Base-by-base conservation (phyloP, 2,113 vertebrate species). In the Tragelaphus imberbis region DNA sequence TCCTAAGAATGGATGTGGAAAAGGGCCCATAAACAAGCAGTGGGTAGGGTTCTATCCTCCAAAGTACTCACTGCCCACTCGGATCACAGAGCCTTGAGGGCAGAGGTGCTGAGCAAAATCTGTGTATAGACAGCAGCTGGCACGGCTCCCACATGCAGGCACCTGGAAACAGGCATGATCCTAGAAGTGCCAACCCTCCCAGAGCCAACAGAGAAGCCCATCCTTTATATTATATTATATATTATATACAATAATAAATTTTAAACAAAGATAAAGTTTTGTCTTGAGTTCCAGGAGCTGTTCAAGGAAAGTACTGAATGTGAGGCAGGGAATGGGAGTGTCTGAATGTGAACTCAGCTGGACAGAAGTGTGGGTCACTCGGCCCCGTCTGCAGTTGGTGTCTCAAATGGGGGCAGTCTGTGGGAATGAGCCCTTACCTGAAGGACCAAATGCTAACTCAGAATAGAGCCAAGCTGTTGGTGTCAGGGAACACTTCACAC, bases 181-280 rank as follows among this genome's bases (percentile, higher is more conserved):
- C 55, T 7, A 17, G 61, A 84, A n/a, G 63, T 0, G 0, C 15
- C 51, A 51, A 2, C 0, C 21, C 40, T n/a, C 47, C 55, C 28
- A 47, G 25, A 56, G 25, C 16, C 3, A 75, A 40, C 21, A 75
- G 21, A 11, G 71, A 44, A 75, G 36, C 36, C 23, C 21, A 53
- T 8, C 25, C 11, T 84, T 90, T 15, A 82, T 71, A 6, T 36
- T 15, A 77, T 65, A 61, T 58, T 71, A 71, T 36, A 36, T 71
- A 71, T 36, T 71, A 71, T 23, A 71, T 21, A 71, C n/a, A 40
- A 40, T 12, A 40, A 23, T 40, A 65, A 28, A 65, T 30, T 25
- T 49, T 40, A 82, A 95, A 75, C 2, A 4, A 11, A 44, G 65
- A 44, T 14, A 6, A 86, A 75, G n/a, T n/a, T 27, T 84, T 33